Conservation (phyloP, 1,140 invertebrate genomes). For the Ceratina calcarata region DNA sequence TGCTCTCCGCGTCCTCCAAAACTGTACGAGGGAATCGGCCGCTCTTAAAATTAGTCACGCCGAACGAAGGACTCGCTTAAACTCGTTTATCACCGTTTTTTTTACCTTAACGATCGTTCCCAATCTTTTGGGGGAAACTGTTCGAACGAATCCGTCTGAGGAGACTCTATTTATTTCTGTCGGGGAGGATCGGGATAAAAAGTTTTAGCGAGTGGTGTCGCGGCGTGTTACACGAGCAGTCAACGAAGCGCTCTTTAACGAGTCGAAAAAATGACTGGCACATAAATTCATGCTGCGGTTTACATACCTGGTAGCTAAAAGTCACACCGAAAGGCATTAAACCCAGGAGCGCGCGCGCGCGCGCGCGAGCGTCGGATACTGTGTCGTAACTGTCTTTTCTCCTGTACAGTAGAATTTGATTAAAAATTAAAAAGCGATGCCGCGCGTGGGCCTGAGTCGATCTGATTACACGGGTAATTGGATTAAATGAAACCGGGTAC, state of each 20-base stretch:
- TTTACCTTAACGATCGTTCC: background rate
- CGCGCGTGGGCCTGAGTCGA: too few species aligned
- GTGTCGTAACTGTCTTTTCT: background rate
- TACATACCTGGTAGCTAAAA: slow-evolving; percentile 41
- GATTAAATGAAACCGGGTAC: too few species aligned
- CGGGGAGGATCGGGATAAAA: too few species aligned
- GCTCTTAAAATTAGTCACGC: slow-evolving; percentile 65
- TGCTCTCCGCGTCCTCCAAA: slow-evolving; percentile 48
- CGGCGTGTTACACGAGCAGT: slow-evolving; percentile 18
- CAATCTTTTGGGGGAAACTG: too few species aligned
- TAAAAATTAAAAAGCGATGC: too few species aligned
- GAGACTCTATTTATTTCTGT: too few species aligned
- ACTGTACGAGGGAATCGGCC: slow-evolving; percentile 44
- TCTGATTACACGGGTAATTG: too few species aligned
- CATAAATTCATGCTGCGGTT: slow-evolving; percentile 42
- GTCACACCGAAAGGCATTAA: slow-evolving; percentile 19
- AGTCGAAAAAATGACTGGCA: slow-evolving; percentile 33
- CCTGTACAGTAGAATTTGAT: too few species aligned
- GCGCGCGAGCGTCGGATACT: background rate
- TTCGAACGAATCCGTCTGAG: too few species aligned
- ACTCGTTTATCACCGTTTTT: slow-evolving; percentile 5
- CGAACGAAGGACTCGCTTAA: slow-evolving; percentile 57
- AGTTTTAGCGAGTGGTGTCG: background rate
- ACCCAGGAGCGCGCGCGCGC: too few species aligned
- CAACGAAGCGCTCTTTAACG: slow-evolving; percentile 29